Base-by-base conservation (phyloP, 1,140 invertebrate genomes). In the Galleria mellonella region DNA sequence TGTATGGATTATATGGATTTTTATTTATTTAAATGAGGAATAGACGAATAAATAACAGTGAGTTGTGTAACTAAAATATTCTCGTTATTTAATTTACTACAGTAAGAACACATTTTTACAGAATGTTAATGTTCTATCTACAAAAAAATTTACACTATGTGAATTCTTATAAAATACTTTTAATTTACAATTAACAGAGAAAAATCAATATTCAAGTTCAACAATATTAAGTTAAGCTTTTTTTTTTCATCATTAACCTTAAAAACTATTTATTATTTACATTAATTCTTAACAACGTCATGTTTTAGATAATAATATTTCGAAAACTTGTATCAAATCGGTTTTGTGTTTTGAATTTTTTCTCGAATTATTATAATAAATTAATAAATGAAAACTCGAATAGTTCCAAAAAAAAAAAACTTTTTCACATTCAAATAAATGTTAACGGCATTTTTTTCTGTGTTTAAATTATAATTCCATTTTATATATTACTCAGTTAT, bases 81-180 rank as follows among this genome's bases (percentile, higher is more conserved):
- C 65, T 82, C 74, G 70, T 82, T 84, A 84, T 84, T 84, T 82
- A 84, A 84, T 84, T 84, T 83, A 84, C 76, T 81, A 82, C 50
- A 62, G 69, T 83, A 84, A 84, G 81, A 84, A 84, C 81, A 84
- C 77, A 84, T 82, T 84, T 73, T 83, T 83, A 84, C 81, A 84
- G 73, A 82, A 82, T 84, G 81, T 84, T 84, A 84, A 78, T 76
- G 59, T 62, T 65, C 71, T 82, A 82, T 82, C 74, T 84, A 82
- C 76, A 82, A 72, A 79, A 73, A 81, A 82, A 78, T 84, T 70
- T 84, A 84, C 79, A 84, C 74, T 78, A 82, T 74, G 66, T 82
- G 74, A 82, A 75, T 81, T 70, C 74, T 82, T 84, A 81, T 15
- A 44, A 63, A 68, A 66, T 81, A 79, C 43, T 65, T 71, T 78